Evolutionary conservation across 2,797 vertebrate genomes (phyloP).

Genomic region (Coreius guichenoti): DNA sequence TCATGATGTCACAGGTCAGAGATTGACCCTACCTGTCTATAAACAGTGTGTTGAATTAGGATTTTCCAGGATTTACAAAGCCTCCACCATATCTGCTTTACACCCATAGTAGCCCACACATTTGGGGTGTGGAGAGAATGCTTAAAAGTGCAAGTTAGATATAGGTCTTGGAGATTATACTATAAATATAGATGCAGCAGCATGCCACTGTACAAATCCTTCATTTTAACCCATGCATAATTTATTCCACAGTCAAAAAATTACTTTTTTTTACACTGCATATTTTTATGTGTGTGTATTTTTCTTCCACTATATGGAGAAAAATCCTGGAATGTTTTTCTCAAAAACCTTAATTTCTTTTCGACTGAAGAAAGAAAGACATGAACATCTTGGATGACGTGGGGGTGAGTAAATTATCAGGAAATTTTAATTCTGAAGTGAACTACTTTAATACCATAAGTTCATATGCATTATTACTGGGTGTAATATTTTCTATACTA

Average conservation of each 20-base stretch:
- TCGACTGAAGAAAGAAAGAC: too few relatives aligned
- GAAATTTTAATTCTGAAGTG: too few relatives aligned
- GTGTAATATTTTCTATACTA: background rate
- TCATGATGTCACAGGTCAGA: conserved; percentile 31
- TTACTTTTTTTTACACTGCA: background rate
- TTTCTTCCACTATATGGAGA: background rate
- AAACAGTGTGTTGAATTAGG: background rate
- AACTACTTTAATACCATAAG: background rate
- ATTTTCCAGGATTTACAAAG: conserved; percentile 19
- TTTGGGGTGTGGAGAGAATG: background rate
- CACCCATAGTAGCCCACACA: background rate
- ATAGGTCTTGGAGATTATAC: background rate
- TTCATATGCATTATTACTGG: background rate
- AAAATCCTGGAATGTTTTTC: too few relatives aligned
- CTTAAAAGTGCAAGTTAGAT: background rate
- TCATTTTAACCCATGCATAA: background rate
- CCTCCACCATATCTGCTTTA: background rate
- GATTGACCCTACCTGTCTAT: background rate
- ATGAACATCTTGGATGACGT: too few relatives aligned
- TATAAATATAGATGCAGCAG: background rate
- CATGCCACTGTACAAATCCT: background rate
- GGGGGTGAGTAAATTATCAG: too few relatives aligned
- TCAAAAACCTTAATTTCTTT: too few relatives aligned
- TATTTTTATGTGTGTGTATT: background rate
- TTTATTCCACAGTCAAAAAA: background rate